A percentile compares a stretch with the other conserved stretches of the same genome.
These are phyloP conservation scores for Cryptoblepharus egeriae DNA, from an alignment of 2,797 vertebrate species.

Conservation along the genomic window DNA sequence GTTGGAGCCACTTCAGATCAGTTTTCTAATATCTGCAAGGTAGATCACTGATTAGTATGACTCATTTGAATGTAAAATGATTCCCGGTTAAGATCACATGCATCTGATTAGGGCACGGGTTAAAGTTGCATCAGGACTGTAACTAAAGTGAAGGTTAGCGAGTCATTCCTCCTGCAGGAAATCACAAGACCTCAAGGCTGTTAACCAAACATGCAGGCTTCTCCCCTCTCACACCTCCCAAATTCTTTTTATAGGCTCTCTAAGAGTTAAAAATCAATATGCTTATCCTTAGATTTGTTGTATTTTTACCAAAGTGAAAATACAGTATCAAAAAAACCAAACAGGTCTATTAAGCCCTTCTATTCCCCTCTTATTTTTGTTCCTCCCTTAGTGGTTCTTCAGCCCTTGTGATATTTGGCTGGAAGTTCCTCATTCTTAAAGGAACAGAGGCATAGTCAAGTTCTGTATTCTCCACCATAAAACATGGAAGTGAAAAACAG, in stretches of 20 bases:
- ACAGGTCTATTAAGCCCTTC: neutral
- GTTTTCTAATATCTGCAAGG: neutral
- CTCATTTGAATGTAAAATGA: neutral
- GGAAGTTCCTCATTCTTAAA: neutral
- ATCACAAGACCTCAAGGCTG: conserved; percentile 30
- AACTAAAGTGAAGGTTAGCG: conserved; percentile 66
- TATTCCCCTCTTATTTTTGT: too few species aligned
- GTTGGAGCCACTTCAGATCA: too few species aligned
- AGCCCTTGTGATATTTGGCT: neutral
- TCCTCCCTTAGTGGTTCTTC: too few species aligned
- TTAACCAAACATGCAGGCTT: neutral
- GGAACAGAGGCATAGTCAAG: neutral
- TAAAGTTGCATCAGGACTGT: conserved; percentile 54
- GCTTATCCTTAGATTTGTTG: neutral
- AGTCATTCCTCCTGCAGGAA: conserved; percentile 47
- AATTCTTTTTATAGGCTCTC: neutral
- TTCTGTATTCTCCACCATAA: neutral
- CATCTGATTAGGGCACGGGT: neutral
- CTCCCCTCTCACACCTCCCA: neutral
- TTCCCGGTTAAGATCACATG: neutral
- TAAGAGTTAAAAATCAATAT: neutral
- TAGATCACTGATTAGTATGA: neutral
- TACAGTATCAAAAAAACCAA: neutral
- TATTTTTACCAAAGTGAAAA: neutral
- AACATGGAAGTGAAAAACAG: neutral